Conservation (phyloP, 2,113 vertebrate genomes). For the Gobio gobio region DNA sequence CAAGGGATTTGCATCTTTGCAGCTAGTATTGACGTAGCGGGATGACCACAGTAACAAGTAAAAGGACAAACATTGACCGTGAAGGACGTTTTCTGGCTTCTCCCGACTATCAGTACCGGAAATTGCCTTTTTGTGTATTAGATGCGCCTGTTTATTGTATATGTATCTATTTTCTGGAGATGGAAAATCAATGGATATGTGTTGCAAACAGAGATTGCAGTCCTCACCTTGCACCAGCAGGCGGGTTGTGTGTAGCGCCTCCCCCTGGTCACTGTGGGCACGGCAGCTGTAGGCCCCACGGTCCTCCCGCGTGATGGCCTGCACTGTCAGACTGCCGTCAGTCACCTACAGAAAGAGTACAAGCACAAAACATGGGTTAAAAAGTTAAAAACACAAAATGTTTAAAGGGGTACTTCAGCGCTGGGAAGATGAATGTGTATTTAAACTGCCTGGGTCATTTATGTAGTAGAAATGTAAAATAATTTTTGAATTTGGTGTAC, state of each 20-base stretch:
- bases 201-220: not conserved
- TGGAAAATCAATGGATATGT: not conserved
- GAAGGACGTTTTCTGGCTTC: not conserved
- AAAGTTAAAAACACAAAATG: not conserved
- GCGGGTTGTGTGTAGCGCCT: slow-evolving; percentile 94
- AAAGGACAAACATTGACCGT: not conserved
- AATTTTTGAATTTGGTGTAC: too few species aligned
- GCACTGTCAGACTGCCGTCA: slow-evolving; percentile 91
- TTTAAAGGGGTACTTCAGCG: too few species aligned
- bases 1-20: not conserved
- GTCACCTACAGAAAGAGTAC: slow-evolving; percentile 75
- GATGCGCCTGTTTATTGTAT: not conserved
- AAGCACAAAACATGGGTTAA: not conserved
- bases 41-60: not conserved
- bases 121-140: not conserved
- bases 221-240: slow-evolving; percentile 93
- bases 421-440: too few species aligned
- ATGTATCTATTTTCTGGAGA: not conserved
- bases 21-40: not conserved
- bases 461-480: too few species aligned
- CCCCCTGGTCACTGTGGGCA: slow-evolving; percentile 96
- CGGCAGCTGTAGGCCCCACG: slow-evolving; percentile 95
- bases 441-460: too few species aligned
- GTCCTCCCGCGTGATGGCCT: slow-evolving; percentile 88
- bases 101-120: not conserved